Evolutionary conservation across 1,140 invertebrate species (phyloP).

Genomic region (Wiebesia pumilae): DNA sequence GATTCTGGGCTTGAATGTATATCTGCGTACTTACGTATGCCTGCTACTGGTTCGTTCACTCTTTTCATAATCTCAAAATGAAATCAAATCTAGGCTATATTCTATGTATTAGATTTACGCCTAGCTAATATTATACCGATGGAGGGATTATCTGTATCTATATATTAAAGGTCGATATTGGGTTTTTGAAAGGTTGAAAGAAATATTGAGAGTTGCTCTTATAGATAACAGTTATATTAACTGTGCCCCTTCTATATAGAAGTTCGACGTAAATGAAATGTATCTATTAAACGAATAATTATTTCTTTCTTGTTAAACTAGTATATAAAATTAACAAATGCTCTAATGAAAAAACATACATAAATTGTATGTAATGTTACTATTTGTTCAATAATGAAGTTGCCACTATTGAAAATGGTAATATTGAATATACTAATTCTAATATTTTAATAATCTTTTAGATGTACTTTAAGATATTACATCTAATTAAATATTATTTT

Average conservation of each 20-base stretch:
- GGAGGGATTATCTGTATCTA: neutral
- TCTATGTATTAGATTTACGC: slow-evolving; percentile 35
- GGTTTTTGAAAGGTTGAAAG: slow-evolving; percentile 5
- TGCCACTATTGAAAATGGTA: too few relatives aligned
- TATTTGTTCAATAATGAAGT: neutral
- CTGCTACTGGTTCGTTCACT: slow-evolving; percentile 33
- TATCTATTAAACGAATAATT: neutral
- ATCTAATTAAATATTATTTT: too few relatives aligned
- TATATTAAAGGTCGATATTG: slow-evolving; percentile 17
- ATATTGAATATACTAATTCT: too few relatives aligned
- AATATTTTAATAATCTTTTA: too few relatives aligned
- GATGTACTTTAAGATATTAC: too few relatives aligned
- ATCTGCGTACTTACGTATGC: neutral
- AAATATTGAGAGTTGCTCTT: neutral
- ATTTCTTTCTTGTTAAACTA: neutral
- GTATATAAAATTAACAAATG: neutral
- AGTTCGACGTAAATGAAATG: neutral
- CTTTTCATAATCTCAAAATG: slow-evolving; percentile 65
- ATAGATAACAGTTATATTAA: slow-evolving; percentile 30
- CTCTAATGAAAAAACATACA: neutral
- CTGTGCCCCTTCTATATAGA: neutral
- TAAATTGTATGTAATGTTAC: neutral
- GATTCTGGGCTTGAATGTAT: slow-evolving; percentile 56
- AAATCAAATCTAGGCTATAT: slow-evolving; percentile 67
- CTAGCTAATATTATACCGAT: slow-evolving; percentile 40